A percentile compares a stretch with the other conserved stretches of the same genome.
Conservation (phyloP, 53 echinoderm and acorn worm species). For the Echinarachnius parma region DNA sequence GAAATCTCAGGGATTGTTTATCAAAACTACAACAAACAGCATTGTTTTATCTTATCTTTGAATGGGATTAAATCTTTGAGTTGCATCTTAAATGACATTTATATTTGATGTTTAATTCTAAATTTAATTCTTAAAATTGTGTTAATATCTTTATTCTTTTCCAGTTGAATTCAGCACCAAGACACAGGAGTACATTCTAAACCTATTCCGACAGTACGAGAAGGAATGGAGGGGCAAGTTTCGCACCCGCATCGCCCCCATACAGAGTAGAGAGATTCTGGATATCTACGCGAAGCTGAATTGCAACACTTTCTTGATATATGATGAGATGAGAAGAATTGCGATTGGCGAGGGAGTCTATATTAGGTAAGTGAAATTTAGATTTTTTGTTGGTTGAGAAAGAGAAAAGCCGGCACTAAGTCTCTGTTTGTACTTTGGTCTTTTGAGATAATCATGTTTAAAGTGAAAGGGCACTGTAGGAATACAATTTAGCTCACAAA, state of each 20-base stretch:
- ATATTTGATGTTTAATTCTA: too few relatives aligned
- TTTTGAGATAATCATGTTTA: too few relatives aligned
- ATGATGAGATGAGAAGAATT: slow-evolving; percentile 23
- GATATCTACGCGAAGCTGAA: slow-evolving; percentile 9
- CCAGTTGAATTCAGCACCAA: not conserved
- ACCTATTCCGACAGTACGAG: slow-evolving; percentile 27
- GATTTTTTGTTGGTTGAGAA: not conserved
- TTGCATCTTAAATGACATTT: too few relatives aligned
- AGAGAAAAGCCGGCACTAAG: not conserved
- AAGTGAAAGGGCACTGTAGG: too few relatives aligned
- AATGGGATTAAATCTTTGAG: too few relatives aligned
- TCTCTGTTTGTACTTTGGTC: too few relatives aligned
- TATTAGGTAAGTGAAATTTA: not conserved
- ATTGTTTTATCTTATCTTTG: too few relatives aligned
- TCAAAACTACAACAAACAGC: too few relatives aligned
- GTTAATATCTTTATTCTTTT: not conserved
- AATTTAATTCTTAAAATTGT: not conserved
- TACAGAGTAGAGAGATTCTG: not conserved
- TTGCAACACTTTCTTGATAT: slow-evolving; percentile 25
- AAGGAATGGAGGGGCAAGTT: slow-evolving; percentile 31
- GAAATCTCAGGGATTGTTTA: too few relatives aligned
- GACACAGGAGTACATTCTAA: slow-evolving; percentile 1
- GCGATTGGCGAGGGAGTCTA: slow-evolving; percentile 23
- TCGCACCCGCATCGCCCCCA: slow-evolving; percentile 1
- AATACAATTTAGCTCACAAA: too few relatives aligned